A percentile compares a stretch with the other conserved stretches of the same genome.
Evolutionary conservation across 2,888 invertebrate genomes (phyloP).

Genomic region (Apocheima hispidaria): DNA sequence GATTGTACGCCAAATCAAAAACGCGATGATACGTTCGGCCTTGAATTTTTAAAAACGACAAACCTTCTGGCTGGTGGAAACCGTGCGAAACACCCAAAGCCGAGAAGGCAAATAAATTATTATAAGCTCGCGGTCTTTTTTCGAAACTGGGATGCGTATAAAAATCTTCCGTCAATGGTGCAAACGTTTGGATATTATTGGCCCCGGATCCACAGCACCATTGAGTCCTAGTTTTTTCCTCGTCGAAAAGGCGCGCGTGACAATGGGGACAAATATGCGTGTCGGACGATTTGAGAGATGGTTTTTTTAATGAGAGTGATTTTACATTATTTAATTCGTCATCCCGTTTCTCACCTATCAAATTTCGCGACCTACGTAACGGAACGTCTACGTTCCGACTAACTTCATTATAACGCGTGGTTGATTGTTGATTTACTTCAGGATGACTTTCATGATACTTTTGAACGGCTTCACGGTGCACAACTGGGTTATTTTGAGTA

Average conservation of each 20-base stretch:
- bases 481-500: background rate
- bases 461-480: background rate
- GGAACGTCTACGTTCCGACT: background rate
- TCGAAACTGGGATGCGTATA: background rate
- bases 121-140: constrained; percentile 5
- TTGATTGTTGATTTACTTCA: background rate
- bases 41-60: constrained; percentile 22
- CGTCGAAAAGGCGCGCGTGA: background rate
- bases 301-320: too few species aligned
- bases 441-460: background rate
- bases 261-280: background rate
- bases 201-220: background rate
- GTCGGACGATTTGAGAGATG: background rate
- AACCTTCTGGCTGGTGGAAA: background rate
- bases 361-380: background rate
- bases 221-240: too few species aligned
- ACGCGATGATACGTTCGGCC: constrained; percentile 17
- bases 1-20: constrained; percentile 9
- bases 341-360: background rate
- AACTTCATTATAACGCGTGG: background rate
- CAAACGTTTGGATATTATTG: background rate
- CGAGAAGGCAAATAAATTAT: constrained; percentile 15
- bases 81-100: constrained; percentile 7
- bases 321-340: background rate
- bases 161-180: background rate